Evolutionary conservation across 2,888 invertebrate species (phyloP).

Genomic region (Habrosyne pyritoides): DNA sequence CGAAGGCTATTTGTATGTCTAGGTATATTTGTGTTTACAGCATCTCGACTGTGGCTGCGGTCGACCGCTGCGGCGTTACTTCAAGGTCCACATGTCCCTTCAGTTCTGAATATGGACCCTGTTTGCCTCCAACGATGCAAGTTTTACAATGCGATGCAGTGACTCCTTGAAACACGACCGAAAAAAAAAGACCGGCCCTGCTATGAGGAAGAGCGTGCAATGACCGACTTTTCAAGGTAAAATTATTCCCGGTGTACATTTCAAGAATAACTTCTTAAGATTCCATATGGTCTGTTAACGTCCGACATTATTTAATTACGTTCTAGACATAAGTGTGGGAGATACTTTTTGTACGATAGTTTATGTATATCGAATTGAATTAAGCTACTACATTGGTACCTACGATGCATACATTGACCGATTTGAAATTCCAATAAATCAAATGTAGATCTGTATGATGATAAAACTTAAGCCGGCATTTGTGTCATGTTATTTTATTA

Average conservation of each 20-base stretch:
- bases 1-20: conserved; percentile 52
- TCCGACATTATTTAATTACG: conserved; percentile 24
- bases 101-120: conserved; percentile 58
- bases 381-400: background rate
- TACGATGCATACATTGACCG: conserved; percentile 17
- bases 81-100: conserved; percentile 72
- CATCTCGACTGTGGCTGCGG: conserved; percentile 57
- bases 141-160: conserved; percentile 46
- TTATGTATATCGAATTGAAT: background rate
- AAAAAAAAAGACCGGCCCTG: conserved; percentile 38
- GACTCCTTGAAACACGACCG: conserved; percentile 34
- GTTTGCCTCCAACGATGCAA: conserved; percentile 68
- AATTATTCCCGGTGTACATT: conserved; percentile 28
- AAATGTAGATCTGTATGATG: conserved; percentile 13
- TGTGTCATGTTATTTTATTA: too few relatives aligned
- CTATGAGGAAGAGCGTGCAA: conserved; percentile 53
- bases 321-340: conserved; percentile 17
- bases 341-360: background rate
- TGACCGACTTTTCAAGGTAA: conserved; percentile 30
- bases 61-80: conserved; percentile 43
- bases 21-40: conserved; percentile 55
- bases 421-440: conserved; percentile 26
- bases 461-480: too few relatives aligned
- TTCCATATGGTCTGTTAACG: conserved; percentile 11
- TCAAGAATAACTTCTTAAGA: conserved; percentile 22